A percentile compares a stretch with the other conserved stretches of the same genome.
These are phyloP conservation scores for Ataeniobius toweri DNA, from an alignment of 2,797 vertebrate genomes.

Conservation along the genomic window DNA sequence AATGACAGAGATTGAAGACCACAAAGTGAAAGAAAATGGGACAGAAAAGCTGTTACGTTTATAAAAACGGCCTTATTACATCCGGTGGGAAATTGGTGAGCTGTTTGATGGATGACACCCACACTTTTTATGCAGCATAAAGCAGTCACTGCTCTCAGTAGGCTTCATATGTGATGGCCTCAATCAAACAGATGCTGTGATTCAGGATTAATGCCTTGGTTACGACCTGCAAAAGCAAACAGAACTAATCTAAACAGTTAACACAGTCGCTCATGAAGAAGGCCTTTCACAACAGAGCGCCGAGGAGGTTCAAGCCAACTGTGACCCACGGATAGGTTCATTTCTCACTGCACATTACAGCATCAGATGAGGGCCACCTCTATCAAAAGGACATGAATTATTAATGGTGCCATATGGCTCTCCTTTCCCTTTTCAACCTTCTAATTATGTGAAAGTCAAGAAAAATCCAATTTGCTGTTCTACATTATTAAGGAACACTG, in stretches of 20 bases:
- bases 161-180: slow-evolving; percentile 50
- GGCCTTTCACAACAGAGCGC: slow-evolving; percentile 23
- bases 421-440: slow-evolving; percentile 36
- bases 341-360: slow-evolving; percentile 48
- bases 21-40: slow-evolving; percentile 11
- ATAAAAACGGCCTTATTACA: slow-evolving; percentile 63
- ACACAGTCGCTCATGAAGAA: neutral
- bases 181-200: slow-evolving; percentile 56
- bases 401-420: slow-evolving; percentile 59
- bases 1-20: slow-evolving; percentile 14
- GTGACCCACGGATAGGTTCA: slow-evolving; percentile 26
- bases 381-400: slow-evolving; percentile 68
- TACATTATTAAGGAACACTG: slow-evolving; percentile 63
- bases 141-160: slow-evolving; percentile 62
- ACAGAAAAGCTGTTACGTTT: slow-evolving; percentile 24
- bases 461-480: slow-evolving; percentile 66
- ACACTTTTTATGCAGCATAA: slow-evolving; percentile 69
- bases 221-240: slow-evolving; percentile 1
- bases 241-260: slow-evolving; percentile 8
- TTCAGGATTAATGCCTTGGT: slow-evolving; percentile 48
- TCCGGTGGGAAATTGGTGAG: slow-evolving; percentile 69
- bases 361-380: slow-evolving; percentile 46
- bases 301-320: slow-evolving; percentile 17
- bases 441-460: slow-evolving; percentile 65
- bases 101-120: slow-evolving; percentile 70